A percentile compares a stretch with the other conserved stretches of the same genome.
Evolutionary conservation across 2,113 vertebrate species (phyloP).

Genomic region (Xenopus tropicalis): UCB_Xtro_10.0 CM004450.2:121688001-121688500

Average conservation of each 20-base stretch:
- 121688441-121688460: too few species aligned
- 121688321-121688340: constrained; percentile 35
- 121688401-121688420: too few species aligned
- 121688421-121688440: too few species aligned
- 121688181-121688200: constrained; percentile 41
- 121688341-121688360: constrained; percentile 12
- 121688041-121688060: constrained; percentile 33
- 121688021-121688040: constrained; percentile 45
- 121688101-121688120: constrained; percentile 31
- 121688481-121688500: too few species aligned
- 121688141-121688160: constrained; percentile 24
- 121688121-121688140: constrained; percentile 27
- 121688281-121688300: constrained; percentile 37
- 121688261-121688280: constrained; percentile 36
- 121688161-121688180: constrained; percentile 13
- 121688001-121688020: constrained; percentile 39
- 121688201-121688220: constrained; percentile 13
- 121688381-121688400: too few species aligned
- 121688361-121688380: neutral
- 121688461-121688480: too few species aligned
- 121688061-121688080: constrained; percentile 29
- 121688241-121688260: constrained; percentile 30
- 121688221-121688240: constrained; percentile 21
- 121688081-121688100: constrained; percentile 31
- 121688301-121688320: constrained; percentile 32